Evolutionary conservation across 2,113 vertebrate genomes (phyloP).

Genomic region (Urocolius indicus): DNA sequence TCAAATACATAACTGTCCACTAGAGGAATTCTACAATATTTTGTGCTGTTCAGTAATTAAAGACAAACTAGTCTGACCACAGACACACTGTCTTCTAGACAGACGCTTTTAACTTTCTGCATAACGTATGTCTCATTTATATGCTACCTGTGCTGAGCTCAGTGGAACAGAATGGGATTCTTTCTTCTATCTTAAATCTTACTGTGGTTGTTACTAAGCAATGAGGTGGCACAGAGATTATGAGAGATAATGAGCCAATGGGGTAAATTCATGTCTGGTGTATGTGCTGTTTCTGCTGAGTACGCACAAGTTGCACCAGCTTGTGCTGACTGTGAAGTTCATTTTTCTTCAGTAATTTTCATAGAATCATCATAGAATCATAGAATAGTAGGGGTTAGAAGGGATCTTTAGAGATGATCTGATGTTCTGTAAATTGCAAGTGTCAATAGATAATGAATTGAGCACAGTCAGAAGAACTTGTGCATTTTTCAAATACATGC

Average conservation of each 20-base stretch:
- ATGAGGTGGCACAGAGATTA: not conserved
- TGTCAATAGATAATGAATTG: not conserved
- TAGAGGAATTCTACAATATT: not conserved
- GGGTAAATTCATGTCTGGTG: not conserved
- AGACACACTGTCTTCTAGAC: not conserved
- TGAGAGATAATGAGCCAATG: accelerated
- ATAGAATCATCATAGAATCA: no score
- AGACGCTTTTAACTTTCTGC: not conserved
- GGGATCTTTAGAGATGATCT: no score
- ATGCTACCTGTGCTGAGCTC: not conserved
- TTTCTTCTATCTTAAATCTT: not conserved
- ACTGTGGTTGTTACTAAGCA: not conserved
- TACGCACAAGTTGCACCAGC: not conserved
- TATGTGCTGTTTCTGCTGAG: not conserved
- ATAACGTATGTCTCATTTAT: not conserved
- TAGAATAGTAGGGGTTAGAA: no score
- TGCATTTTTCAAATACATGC: not conserved
- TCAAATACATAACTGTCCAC: not conserved
- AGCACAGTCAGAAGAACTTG: not conserved
- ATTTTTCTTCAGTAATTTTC: not conserved
- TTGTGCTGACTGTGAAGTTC: not conserved
- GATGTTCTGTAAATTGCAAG: not conserved
- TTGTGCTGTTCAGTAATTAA: not conserved
- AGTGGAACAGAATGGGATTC: not conserved
- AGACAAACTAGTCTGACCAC: not conserved